Evolutionary conservation across 2,888 invertebrate genomes (phyloP), one percentile per base, ranked within the genome.

Genomic region (Sialis fuliginosa): DNA sequence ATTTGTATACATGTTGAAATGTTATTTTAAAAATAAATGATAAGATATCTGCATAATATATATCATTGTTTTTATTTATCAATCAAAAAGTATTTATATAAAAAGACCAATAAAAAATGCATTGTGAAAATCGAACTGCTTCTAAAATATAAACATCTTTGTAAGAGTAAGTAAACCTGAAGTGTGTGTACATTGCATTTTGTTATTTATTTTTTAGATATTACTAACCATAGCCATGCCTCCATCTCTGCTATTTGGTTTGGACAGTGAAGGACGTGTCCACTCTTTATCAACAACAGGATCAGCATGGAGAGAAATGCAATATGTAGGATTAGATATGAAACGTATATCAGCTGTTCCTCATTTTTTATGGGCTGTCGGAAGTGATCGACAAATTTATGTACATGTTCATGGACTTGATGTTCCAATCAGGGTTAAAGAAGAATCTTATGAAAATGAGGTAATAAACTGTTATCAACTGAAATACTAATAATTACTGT

Each of bases 401-500:
- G 80, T 92, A 2, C 90, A 88, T 59, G 89, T 93, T 6, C 86
- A 89, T 60, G 84, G 86, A 1, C 68, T 88, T 49, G 92, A 92
- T 65, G 81, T 92, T 55, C 91, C 92, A 0, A 92, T 93, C 52
- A 70, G 90, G 52, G 82, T 90, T 0, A 81, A 83, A 62, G 92
- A 92, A 65, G 88, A 89, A 62, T 79, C 89, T 0, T 93, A 82
- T 62, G 92, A 93, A 67, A 93, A 93, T 63, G 89, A 93, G 68
- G 80, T 79, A 63, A 53, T 41, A 48, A 48, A 49, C 49, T 49
- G 4, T 6, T 33, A 30, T 46, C 12, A 39, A 9, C 13, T 33
- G 22, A n/a, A 31, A 9, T 4, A 34, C 30, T 39, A 43, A n/a
- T 39, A 10, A 42, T 42, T 35, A 35, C 4, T 8, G 8, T 35